Conservation (phyloP, 2,113 vertebrate species). For the Neopipo cinnamomea region DNA sequence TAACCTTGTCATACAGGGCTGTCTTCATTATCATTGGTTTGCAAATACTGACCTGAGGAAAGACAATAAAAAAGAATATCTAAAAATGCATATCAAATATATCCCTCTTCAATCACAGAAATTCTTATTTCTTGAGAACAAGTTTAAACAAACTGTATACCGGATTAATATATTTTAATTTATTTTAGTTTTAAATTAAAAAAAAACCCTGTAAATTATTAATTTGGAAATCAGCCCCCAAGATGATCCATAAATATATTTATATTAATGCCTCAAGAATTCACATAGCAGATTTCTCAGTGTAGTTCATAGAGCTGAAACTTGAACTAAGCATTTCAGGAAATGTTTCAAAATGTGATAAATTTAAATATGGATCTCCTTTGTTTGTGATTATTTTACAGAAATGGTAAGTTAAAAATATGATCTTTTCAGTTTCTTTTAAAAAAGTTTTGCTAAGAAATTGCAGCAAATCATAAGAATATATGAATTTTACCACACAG, state of each 20-base stretch:
- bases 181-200: background rate
- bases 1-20: background rate
- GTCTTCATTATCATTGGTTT: background rate
- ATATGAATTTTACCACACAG: background rate
- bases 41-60: background rate
- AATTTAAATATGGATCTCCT: background rate
- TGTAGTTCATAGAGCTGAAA: background rate
- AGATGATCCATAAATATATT: background rate
- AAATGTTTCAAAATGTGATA: background rate
- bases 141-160: background rate
- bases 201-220: fast-evolving
- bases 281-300: background rate
- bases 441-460: background rate
- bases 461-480: background rate
- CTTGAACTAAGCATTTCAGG: background rate
- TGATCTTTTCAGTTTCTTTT: background rate
- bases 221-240: background rate
- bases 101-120: background rate
- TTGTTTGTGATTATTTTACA: background rate
- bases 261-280: background rate
- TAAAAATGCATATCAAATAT: background rate
- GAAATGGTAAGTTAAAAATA: background rate
- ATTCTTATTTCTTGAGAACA: background rate
- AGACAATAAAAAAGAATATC: background rate
- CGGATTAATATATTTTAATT: background rate